Conservation (phyloP, 1,140 invertebrate species). For the Patella vulgata region DNA sequence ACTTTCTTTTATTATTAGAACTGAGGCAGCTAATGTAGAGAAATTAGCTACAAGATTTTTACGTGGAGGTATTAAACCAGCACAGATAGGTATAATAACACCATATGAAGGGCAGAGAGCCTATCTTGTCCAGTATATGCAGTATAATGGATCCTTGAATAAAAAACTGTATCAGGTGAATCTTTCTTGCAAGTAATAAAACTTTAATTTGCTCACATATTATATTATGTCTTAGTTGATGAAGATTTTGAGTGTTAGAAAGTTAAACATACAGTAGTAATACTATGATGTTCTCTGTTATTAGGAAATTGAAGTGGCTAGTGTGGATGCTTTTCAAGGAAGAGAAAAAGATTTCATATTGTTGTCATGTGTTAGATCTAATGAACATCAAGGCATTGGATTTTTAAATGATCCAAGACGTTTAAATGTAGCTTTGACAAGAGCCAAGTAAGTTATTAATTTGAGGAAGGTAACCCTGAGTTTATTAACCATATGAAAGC, state of each 20-base stretch:
- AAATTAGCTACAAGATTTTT: slow-evolving; percentile 81
- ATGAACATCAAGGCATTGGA: slow-evolving; percentile 90
- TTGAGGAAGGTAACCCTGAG: not conserved
- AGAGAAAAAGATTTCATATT: slow-evolving; percentile 98
- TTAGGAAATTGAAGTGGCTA: slow-evolving; percentile 97
- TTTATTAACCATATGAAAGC: not conserved
- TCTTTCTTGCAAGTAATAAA: not conserved
- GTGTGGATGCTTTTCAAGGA: slow-evolving; percentile 96
- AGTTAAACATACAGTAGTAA: too few species aligned
- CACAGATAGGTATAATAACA: slow-evolving; percentile 99
- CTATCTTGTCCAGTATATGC: slow-evolving; percentile 98
- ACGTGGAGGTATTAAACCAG: slow-evolving; percentile 93
- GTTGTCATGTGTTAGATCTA: slow-evolving; percentile 90
- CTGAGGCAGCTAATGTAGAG: slow-evolving; percentile 98
- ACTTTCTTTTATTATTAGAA: slow-evolving; percentile 70
- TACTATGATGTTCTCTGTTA: slow-evolving; percentile 12
- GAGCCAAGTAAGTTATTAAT: slow-evolving; percentile 82
- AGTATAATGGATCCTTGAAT: slow-evolving; percentile 96
- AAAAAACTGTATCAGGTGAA: slow-evolving; percentile 91
- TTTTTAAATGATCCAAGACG: slow-evolving; percentile 98
- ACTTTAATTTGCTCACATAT: too few species aligned
- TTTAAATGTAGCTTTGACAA: slow-evolving; percentile 96
- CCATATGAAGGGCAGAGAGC: slow-evolving; percentile 99
- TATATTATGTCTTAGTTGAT: not conserved
- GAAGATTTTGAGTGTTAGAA: not conserved